Evolutionary conservation across 2,888 invertebrate species (phyloP).

Genomic region (Melanotus villosus): DNA sequence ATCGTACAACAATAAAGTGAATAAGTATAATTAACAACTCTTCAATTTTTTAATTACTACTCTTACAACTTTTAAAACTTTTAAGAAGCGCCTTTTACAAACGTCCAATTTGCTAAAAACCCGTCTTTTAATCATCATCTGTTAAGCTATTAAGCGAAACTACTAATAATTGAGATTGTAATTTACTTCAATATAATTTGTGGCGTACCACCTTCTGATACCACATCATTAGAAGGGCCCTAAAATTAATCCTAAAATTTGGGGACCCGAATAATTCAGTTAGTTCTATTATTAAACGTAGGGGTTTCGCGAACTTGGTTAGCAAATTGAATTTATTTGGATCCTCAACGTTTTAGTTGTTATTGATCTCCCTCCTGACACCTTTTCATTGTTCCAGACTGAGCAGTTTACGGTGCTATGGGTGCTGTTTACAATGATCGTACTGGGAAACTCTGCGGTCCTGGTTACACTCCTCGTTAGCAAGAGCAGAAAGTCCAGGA

Average conservation of each 20-base stretch:
- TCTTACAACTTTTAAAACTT: no score
- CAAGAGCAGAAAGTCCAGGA: conserved; percentile 76
- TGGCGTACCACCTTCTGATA: not conserved
- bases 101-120: no score
- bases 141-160: no score
- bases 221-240: not conserved
- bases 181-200: not conserved
- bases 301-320: conserved; percentile 6
- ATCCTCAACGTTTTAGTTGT: conserved; percentile 16
- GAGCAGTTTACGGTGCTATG: conserved; percentile 76
- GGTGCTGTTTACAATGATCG: conserved; percentile 75
- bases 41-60: no score
- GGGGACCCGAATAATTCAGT: not conserved
- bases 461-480: conserved; percentile 74
- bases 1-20: no score
- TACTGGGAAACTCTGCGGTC: conserved; percentile 77
- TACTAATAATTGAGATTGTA: no score
- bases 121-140: no score
- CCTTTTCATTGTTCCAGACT: conserved; percentile 70
- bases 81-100: no score
- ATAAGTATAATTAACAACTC: no score
- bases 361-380: conserved; percentile 16
- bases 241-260: not conserved
- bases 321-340: conserved; percentile 27
- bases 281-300: conserved; percentile 17